These are phyloP conservation scores for Chlamydotis undulata DNA, from an alignment of 2,113 vertebrate species.

Conservation along the genomic window DNA sequence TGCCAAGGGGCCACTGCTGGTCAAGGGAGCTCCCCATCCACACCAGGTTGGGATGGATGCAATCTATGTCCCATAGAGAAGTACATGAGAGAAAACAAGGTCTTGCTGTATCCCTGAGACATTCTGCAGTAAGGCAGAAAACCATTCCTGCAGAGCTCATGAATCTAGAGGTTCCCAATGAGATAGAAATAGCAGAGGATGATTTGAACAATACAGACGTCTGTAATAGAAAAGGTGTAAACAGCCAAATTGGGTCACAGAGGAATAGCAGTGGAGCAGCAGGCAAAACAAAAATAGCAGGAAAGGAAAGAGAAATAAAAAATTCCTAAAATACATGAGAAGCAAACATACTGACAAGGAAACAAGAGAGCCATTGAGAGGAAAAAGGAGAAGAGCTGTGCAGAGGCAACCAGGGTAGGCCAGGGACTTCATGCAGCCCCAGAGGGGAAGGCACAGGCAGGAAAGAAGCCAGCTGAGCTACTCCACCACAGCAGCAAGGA, in stretches of 20 bases:
- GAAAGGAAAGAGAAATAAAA: conserved; percentile 61
- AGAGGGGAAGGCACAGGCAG: neutral
- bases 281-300: conserved; percentile 56
- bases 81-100: neutral
- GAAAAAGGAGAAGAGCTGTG: neutral
- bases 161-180: neutral
- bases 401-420: neutral
- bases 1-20: neutral
- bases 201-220: neutral
- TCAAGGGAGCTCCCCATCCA: neutral
- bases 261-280: neutral
- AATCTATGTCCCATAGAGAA: neutral
- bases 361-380: conserved; percentile 49
- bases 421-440: neutral
- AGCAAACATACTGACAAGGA: conserved; percentile 17
- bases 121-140: neutral
- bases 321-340: conserved; percentile 60
- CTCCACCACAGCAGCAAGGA: neutral
- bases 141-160: neutral
- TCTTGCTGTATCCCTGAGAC: neutral
- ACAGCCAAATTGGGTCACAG: neutral
- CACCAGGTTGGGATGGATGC: neutral
- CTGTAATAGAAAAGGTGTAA: neutral
- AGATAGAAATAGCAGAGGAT: conserved; percentile 14
- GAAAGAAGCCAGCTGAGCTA: neutral